Base-by-base conservation (phyloP, 2,797 vertebrate genomes). In the Emydoidea blandingii region DNA sequence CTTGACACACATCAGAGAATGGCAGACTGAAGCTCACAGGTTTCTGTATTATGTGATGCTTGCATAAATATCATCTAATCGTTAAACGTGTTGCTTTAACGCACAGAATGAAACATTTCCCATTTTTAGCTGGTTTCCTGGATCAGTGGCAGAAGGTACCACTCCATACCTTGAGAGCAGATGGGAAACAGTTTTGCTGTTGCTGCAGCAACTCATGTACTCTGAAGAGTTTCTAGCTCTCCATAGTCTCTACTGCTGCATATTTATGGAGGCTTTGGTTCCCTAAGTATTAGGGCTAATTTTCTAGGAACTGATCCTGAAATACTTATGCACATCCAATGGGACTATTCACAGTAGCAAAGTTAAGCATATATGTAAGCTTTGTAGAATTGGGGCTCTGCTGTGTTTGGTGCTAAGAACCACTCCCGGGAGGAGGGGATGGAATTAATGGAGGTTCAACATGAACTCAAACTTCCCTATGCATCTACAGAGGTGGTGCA, bases 401-500 rank as follows among this genome's bases (percentile, higher is more conserved):
- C 41, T 87, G 34, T 12, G 1, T 80, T 54, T 57, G 88, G 95
- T 95, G 88, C 85, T 94, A 93, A 89, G 85, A 94, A 92, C 92
- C 47, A 59, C 34, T 79, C 85, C 85, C 44, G 56, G 76, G 87
- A 93, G 44, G 91, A 76, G 76, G 1, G 14, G 37, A 8, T 52
- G 85, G 95, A 88, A 83, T 96, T 95, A 79, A 37, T 9, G 65
- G 34, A 37, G 16, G n/a, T 11, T 37, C 18, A 37, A 68, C n/a
- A 49, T 96, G 79, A 93, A 96, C 93, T 85, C 86, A 1, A 85
- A 87, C 76, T 78, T 84, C 65, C 91, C 95, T 94, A 94, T 93
- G 85, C 89, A 1, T 94, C 8, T 96, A 92, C 95, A 91, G 94
- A 96, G 91, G 95, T 96, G 83, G 92, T 97, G 91, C 90, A 47